Conservation (phyloP, 2,797 vertebrate species). For the Pipistrellus pygmaeus region DNA sequence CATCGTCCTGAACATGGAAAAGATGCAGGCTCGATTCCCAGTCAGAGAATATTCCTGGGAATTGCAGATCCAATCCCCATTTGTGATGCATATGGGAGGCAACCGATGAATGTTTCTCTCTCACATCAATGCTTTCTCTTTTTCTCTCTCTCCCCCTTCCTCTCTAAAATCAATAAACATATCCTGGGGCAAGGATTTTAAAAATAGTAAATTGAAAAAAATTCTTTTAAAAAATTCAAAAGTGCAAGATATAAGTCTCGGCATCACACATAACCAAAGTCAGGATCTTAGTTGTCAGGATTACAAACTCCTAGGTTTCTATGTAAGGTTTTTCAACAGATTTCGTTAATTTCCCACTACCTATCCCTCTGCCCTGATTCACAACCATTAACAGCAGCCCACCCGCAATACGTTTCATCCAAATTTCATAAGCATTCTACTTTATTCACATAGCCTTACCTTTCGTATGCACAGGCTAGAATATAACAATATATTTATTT, state of each 20-base stretch:
- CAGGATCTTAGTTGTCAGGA: neutral
- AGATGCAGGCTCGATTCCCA: neutral
- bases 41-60: neutral
- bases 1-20: neutral
- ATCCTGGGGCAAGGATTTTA: neutral
- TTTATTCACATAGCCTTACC: neutral
- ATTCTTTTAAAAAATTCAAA: neutral
- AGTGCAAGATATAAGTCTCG: neutral
- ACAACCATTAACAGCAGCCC: neutral
- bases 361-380: neutral
- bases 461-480: neutral
- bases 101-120: neutral
- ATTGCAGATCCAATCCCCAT: neutral
- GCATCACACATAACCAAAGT: no score
- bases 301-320: neutral
- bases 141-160: neutral
- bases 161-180: neutral
- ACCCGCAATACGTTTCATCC: fast-evolving
- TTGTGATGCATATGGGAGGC: neutral
- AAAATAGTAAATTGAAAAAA: neutral
- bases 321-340: fast-evolving
- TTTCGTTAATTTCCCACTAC: neutral
- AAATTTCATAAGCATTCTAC: neutral
- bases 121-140: neutral
- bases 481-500: neutral